Conservation (phyloP, 2,797 vertebrate species). For the Chloroceryle amazona region DNA sequence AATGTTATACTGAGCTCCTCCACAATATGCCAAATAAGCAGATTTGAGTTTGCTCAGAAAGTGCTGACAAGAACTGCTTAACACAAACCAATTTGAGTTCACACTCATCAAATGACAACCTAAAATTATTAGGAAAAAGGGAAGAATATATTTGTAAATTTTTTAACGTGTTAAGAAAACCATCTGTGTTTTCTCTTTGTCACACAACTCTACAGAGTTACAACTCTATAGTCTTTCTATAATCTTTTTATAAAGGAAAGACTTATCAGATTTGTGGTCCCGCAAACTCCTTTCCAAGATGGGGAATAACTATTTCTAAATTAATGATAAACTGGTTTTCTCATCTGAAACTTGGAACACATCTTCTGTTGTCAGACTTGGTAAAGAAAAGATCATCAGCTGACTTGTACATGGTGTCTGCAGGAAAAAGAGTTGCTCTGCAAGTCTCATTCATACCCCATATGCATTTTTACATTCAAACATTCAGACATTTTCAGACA, state of each 20-base stretch:
- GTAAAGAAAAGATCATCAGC: background rate
- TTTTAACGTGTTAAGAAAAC: background rate
- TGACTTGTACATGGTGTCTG: background rate
- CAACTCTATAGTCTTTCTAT: too few species aligned
- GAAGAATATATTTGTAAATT: background rate
- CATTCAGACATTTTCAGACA: background rate
- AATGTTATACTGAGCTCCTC: background rate
- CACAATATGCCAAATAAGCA: background rate
- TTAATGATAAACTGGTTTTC: background rate
- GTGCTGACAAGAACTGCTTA: background rate
- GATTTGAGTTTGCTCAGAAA: conserved; percentile 3
- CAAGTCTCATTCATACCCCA: background rate
- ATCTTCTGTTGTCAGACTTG: background rate
- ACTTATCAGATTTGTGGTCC: background rate
- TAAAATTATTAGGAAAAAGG: background rate
- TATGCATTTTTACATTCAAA: background rate
- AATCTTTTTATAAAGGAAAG: background rate
- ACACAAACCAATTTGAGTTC: background rate
- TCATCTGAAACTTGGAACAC: background rate
- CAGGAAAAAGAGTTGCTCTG: background rate
- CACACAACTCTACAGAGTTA: background rate
- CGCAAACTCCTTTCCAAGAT: background rate
- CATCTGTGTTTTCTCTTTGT: background rate
- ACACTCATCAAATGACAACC: background rate
- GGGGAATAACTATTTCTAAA: background rate